Evolutionary conservation across 2,888 invertebrate genomes (phyloP).

Genomic region (Noctua janthina): DNA sequence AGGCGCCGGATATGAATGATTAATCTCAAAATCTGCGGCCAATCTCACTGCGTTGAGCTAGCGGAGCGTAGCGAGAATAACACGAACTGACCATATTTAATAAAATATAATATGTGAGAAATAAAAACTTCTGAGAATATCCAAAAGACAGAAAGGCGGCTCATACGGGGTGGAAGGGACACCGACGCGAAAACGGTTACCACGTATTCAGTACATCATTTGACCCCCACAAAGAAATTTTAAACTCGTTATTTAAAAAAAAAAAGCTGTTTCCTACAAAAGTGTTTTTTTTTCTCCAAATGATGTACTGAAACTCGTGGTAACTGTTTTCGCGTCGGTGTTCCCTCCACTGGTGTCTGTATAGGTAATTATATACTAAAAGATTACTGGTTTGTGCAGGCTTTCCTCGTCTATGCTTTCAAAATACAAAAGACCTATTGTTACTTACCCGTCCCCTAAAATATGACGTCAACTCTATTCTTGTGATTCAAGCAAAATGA

Average conservation of each 20-base stretch:
- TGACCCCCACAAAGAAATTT: too few relatives aligned
- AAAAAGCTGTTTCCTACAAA: too few relatives aligned
- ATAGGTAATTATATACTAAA: background rate
- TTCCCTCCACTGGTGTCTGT: too few relatives aligned
- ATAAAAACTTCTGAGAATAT: background rate
- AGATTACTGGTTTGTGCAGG: background rate
- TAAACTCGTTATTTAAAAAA: too few relatives aligned
- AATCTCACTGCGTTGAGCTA: background rate
- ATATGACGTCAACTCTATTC: background rate
- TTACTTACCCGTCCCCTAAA: background rate
- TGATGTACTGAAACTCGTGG: too few relatives aligned
- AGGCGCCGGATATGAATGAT: slow-evolving; percentile 3
- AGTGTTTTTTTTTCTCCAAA: too few relatives aligned
- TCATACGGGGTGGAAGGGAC: background rate
- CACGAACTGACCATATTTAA: background rate
- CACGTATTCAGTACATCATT: too few relatives aligned
- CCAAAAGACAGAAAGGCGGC: background rate
- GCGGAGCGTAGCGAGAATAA: background rate
- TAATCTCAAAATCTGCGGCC: slow-evolving; percentile 1
- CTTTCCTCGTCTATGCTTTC: background rate
- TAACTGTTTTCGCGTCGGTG: too few relatives aligned
- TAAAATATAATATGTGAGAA: background rate
- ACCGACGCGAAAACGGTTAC: too few relatives aligned
- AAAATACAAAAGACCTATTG: background rate
- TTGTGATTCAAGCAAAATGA: background rate